Evolutionary conservation across 2,113 vertebrate genomes (phyloP), one percentile per base, ranked within the genome.

Genomic region (Corythornis cristatus): DNA sequence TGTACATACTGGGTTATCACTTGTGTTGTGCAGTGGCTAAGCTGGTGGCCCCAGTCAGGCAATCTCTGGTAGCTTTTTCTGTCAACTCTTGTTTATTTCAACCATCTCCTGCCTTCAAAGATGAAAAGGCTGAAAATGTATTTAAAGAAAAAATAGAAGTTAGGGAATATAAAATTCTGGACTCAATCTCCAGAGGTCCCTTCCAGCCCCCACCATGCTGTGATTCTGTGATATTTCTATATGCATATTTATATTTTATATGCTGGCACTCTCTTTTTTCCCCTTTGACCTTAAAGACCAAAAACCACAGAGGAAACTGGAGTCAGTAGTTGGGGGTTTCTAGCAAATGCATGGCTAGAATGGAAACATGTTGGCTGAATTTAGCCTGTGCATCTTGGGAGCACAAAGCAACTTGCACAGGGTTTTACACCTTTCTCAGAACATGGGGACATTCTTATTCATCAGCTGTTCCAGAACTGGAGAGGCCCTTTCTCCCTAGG

Each of bases 51-150:
- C 8, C 20, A 35, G 28, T 35, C 51, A 90, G 57, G 61, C 43
- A 89, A 28, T 66, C 9, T 40, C 45, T 74, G 25, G 40, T 85
- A 9, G 6, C 53, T 62, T 80, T 50, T 76, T 28, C 56, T 81
- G 68, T 88, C 56, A 93, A 40, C 68, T 93, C 35, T 79, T 85
- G 29, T 91, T 94, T 86, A 40, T 86, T 73, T 67, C 68, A 78
- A 54, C 40, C 20, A 31, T 51, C 48, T 67, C 26, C 58, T 88
- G 31, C 48, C 53, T 90, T 88, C 76, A 67, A 65, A 81, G 65
- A 58, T 80, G 71, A 91, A 89, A 95, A 88, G 10, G 37, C 43
- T 33, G 19, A 33, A 58, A 58, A 19, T 12, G 50, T 68, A 53
- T 43, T 48, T 15, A 46, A 50, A 50, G 46, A 61, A 85, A 83